phyloP scores from a whole-genome alignment of 2,113 vertebrate genomes.

The Dascyllus trimaculatus region DNA sequence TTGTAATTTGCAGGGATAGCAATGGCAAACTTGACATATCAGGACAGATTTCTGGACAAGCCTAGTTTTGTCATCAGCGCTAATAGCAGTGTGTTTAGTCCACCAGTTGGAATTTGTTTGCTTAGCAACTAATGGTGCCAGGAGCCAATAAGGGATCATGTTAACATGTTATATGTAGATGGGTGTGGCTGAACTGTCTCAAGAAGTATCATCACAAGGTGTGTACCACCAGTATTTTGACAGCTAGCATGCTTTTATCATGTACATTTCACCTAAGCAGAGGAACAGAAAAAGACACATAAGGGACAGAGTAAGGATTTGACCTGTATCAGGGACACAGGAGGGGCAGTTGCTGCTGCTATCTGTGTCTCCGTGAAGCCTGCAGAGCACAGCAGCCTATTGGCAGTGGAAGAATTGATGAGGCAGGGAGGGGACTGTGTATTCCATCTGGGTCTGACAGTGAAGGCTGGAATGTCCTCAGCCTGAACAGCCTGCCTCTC shows the following conservation, averaged over 20 bases:
- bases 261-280: slow-evolving; percentile 7
- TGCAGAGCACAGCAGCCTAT: slow-evolving; percentile 53
- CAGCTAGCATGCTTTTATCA: not conserved
- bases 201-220: slow-evolving; percentile 27
- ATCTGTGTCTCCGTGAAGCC: slow-evolving; percentile 43
- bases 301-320: slow-evolving; percentile 18
- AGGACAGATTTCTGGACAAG: slow-evolving; percentile 14
- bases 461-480: slow-evolving; percentile 72
- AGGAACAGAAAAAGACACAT: not conserved
- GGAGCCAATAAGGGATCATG: slow-evolving; percentile 18
- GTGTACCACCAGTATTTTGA: slow-evolving; percentile 43
- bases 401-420: slow-evolving; percentile 63
- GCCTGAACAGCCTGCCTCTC: slow-evolving; percentile 70
- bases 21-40: slow-evolving; percentile 25
- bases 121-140: slow-evolving; percentile 15
- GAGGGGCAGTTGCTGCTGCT: slow-evolving; percentile 37
- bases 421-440: slow-evolving; percentile 63
- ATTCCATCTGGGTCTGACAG: slow-evolving; percentile 76
- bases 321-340: slow-evolving; percentile 41
- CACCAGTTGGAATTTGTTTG: slow-evolving; percentile 34
- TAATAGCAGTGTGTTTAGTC: slow-evolving; percentile 28
- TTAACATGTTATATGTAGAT: slow-evolving; percentile 9
- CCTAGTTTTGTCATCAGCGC: not conserved
- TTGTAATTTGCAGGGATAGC: slow-evolving; percentile 22
- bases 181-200: slow-evolving; percentile 15